Base-by-base conservation (phyloP, 2,888 invertebrate genomes). In the Clunio marinus region DNA sequence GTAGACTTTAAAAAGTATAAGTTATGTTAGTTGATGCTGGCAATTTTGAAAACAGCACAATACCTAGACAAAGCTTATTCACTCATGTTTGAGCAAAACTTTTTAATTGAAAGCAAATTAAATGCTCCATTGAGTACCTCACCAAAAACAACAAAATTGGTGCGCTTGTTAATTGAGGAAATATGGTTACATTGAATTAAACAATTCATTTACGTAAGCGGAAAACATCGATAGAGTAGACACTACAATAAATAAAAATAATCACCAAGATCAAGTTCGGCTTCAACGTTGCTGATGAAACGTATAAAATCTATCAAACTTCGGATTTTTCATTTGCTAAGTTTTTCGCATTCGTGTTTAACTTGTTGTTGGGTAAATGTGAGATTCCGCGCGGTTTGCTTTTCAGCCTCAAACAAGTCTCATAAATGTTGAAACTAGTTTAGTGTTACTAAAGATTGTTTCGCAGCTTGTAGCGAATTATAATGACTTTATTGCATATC, bases 31-130 rank as follows among this genome's bases (percentile, higher is more conserved):
- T 41, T 41, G 10, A 41, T 41, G 41, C 41, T 41, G 41, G 15
- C n/a, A 41, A 41, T n/a, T n/a, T n/a, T n/a, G 41, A 41, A 41
- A 41, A 15, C 7, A 41, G n/a, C 10, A 22, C 7, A 41, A 41
- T 15, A 41, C 3, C 41, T 7, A 41, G 41, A 13, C 35, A 32
- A 41, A 41, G 41, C 4, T 7, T 15, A 57, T 25, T 57, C 25
- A 20, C n/a, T 27, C 20, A 4, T 10, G 51, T 60, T 35, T 24
- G 13, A 63, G n/a, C 24, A 24, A 63, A 41, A 20, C 13, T 45
- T 63, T 63, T 63, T 41, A 63, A 63, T 63, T 63, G 62, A 63
- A 63, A 63, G 62, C 41, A 22, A 63, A 63, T 63, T 63, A 63
- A 63, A 63, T 63, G 62, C 62, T 63, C 25, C 62, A 63, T 41